Evolutionary conservation across 2,888 invertebrate genomes (phyloP).

Genomic region (Catocala nupta): DNA sequence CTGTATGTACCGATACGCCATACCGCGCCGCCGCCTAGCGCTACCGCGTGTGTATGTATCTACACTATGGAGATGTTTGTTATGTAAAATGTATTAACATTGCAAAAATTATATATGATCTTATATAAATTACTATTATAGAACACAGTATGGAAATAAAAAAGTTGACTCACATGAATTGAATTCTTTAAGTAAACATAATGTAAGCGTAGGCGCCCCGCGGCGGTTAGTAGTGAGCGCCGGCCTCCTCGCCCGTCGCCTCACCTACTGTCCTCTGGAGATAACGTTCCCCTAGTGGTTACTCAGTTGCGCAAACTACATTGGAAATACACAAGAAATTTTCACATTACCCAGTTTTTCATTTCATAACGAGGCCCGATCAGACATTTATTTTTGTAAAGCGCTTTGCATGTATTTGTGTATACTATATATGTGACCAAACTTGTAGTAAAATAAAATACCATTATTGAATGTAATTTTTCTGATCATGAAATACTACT

Average conservation of each 20-base stretch:
- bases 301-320: conserved; percentile 74
- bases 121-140: conserved; percentile 87
- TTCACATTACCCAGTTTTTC: conserved; percentile 81
- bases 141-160: conserved; percentile 87
- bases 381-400: conserved; percentile 46
- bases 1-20: conserved; percentile 71
- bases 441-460: not conserved
- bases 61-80: conserved; percentile 86
- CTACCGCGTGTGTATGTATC: conserved; percentile 77
- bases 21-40: conserved; percentile 64
- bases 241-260: conserved; percentile 52
- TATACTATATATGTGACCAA: conserved; percentile 7
- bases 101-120: conserved; percentile 87
- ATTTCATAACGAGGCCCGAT: conserved; percentile 65
- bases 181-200: conserved; percentile 81
- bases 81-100: conserved; percentile 87
- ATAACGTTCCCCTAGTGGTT: conserved; percentile 67
- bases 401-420: conserved; percentile 17
- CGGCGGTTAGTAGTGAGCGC: conserved; percentile 57
- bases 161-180: conserved; percentile 85
- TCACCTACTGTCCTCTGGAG: conserved; percentile 62
- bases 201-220: conserved; percentile 73
- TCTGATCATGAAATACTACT: not conserved
- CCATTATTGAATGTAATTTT: not conserved
- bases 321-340: conserved; percentile 82